phyloP scores from a whole-genome alignment of 2,888 invertebrate genomes.

The Sesia bembeciformis region DNA sequence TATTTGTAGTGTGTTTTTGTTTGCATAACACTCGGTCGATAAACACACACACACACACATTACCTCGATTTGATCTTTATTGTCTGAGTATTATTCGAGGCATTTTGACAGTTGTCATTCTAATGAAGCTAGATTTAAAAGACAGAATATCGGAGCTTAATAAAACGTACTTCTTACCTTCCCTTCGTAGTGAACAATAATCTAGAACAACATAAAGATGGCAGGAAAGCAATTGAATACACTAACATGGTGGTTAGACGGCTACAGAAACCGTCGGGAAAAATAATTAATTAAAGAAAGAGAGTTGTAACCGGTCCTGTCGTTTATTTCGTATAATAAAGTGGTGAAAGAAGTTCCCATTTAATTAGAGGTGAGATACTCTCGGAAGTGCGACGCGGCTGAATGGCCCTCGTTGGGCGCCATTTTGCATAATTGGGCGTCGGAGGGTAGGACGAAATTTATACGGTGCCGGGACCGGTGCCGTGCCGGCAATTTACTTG shows the following conservation, averaged over 20 bases:
- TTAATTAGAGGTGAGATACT: constrained; percentile 72
- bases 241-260: neutral
- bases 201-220: too few species aligned
- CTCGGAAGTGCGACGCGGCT: constrained; percentile 58
- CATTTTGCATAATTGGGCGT: constrained; percentile 74
- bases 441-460: constrained; percentile 67
- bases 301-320: constrained; percentile 20
- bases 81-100: too few species aligned
- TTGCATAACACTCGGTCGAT: too few species aligned
- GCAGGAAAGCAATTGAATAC: neutral
- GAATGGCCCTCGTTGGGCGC: constrained; percentile 67
- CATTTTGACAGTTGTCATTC: too few species aligned
- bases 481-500: constrained; percentile 70
- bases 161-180: too few species aligned
- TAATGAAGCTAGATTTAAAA: too few species aligned
- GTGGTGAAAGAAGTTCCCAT: constrained; percentile 67
- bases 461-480: constrained; percentile 43
- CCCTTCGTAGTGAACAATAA: too few species aligned
- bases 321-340: constrained; percentile 70
- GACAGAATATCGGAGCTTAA: too few species aligned
- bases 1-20: too few species aligned
- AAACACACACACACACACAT: too few species aligned
- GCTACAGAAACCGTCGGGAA: neutral
- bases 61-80: too few species aligned
- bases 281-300: neutral